A percentile compares a stretch with the other conserved stretches of the same genome.
phyloP scores from a whole-genome alignment of 2,888 invertebrate genomes.

The Kryphioiulus occultus region DNA sequence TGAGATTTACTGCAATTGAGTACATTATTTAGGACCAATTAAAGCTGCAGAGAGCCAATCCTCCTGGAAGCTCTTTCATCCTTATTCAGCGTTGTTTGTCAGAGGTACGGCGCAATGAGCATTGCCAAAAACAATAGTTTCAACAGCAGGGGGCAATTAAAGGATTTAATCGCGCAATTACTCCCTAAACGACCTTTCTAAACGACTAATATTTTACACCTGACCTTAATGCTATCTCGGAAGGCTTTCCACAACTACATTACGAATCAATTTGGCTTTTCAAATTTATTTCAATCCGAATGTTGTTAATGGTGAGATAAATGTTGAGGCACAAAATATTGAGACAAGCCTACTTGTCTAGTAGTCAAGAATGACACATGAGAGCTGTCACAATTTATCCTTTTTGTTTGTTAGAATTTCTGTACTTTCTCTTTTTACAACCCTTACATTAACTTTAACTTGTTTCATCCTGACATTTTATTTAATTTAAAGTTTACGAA shows the following conservation, averaged over 20 bases:
- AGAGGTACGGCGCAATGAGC: not conserved
- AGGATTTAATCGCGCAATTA: not conserved
- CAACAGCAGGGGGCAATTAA: constrained; percentile 1
- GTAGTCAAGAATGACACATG: too few relatives aligned
- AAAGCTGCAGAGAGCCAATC: not conserved
- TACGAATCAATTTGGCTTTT: not conserved
- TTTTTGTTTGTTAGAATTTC: too few relatives aligned
- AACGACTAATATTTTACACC: not conserved
- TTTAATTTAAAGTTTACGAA: too few relatives aligned
- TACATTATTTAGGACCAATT: not conserved
- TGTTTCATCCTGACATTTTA: too few relatives aligned
- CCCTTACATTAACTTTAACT: too few relatives aligned
- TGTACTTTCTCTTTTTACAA: too few relatives aligned
- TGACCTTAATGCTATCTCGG: not conserved
- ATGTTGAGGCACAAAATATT: too few relatives aligned
- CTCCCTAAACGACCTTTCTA: not conserved
- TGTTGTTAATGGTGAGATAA: not conserved
- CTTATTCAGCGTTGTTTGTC: not conserved
- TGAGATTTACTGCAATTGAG: not conserved
- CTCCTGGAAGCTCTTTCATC: not conserved
- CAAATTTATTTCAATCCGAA: not conserved
- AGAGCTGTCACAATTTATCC: too few relatives aligned
- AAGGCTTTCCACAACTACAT: not conserved
- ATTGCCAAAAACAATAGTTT: constrained; percentile 8
- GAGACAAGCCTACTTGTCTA: too few relatives aligned